phyloP scores from a whole-genome alignment of 2,113 vertebrate species.

The Ramphastos sulfuratus region DNA sequence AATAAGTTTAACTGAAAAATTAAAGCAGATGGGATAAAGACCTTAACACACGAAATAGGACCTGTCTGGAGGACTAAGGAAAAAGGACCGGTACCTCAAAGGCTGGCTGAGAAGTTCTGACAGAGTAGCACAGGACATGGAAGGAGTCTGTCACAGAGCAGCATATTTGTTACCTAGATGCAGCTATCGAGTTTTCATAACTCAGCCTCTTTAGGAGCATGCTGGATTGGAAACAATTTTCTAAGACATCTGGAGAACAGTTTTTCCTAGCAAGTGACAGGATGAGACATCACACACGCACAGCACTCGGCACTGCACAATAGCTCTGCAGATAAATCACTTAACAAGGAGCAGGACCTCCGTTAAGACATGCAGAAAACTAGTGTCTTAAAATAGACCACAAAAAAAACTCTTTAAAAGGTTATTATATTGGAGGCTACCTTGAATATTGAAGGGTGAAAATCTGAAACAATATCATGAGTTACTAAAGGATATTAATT shows the following conservation, averaged over 20 bases:
- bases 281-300: background rate
- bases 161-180: background rate
- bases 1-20: background rate
- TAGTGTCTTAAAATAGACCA: background rate
- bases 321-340: background rate
- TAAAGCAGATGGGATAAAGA: background rate
- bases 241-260: background rate
- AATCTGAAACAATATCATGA: background rate
- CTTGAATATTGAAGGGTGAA: background rate
- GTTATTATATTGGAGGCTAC: background rate
- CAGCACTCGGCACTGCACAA: background rate
- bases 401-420: background rate
- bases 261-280: background rate
- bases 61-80: background rate
- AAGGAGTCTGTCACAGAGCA: background rate
- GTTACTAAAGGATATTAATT: background rate
- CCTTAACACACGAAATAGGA: background rate
- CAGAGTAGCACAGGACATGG: background rate
- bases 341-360: background rate
- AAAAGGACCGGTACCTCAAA: background rate
- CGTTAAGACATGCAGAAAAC: background rate
- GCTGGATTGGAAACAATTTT: background rate
- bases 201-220: background rate
- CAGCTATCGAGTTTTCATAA: background rate
- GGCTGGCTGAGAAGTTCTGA: background rate